Evolutionary conservation across 2,888 invertebrate genomes (phyloP).

Genomic region (Hoplodrina ambigua): DNA sequence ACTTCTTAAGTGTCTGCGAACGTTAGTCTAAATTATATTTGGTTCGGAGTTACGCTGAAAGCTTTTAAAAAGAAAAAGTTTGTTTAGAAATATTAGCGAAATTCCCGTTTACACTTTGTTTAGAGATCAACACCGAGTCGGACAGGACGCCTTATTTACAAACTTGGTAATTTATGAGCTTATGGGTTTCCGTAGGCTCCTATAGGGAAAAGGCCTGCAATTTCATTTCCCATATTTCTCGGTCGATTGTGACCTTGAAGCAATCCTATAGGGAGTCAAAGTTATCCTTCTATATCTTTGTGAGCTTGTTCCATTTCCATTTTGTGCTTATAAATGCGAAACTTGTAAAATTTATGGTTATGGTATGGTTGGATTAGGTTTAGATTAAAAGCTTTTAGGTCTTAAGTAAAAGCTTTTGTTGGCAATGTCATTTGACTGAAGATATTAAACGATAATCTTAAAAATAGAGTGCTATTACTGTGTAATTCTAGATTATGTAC

Average conservation of each 20-base stretch:
- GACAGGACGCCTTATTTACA: constrained; percentile 23
- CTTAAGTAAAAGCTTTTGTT: neutral
- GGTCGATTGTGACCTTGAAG: neutral
- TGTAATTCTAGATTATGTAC: no score
- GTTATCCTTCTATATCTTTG: neutral
- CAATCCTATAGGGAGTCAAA: neutral
- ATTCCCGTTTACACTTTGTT: constrained; percentile 59
- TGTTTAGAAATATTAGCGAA: constrained; percentile 62
- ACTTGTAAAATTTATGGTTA: neutral
- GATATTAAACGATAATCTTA: neutral
- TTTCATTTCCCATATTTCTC: neutral
- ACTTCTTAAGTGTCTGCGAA: constrained; percentile 51
- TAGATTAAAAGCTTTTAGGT: neutral
- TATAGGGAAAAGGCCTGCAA: neutral
- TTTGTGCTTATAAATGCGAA: neutral
- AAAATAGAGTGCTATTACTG: no score
- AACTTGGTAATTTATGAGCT: constrained; percentile 38
- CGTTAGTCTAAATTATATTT: constrained; percentile 52
- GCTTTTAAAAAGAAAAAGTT: constrained; percentile 67
- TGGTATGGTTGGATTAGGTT: neutral
- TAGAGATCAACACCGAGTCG: constrained; percentile 35
- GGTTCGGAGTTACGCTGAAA: constrained; percentile 42
- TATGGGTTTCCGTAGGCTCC: neutral
- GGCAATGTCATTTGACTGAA: neutral
- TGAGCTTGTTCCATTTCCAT: neutral